Percentiles rank a stretch among this genome's conserved stretches.
Conservation (phyloP, 2,113 vertebrate species). For the Stigmatopora nigra region DNA sequence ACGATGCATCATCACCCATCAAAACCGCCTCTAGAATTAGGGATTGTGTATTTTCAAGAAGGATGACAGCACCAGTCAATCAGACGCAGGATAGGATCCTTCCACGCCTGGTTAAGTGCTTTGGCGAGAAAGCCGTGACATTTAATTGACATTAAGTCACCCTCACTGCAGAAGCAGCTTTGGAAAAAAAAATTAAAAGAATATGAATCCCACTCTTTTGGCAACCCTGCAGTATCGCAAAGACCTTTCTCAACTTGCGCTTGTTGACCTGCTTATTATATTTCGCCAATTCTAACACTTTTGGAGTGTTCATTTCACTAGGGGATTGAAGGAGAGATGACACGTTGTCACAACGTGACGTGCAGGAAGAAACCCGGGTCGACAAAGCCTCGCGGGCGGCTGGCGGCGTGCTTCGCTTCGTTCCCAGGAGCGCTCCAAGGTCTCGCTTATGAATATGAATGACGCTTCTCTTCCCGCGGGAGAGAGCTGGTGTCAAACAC, state of each 20-base stretch:
- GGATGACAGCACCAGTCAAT: not conserved
- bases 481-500: conserved; percentile 49
- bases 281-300: conserved; percentile 15
- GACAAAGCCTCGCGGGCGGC: conserved; percentile 32
- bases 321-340: conserved; percentile 14
- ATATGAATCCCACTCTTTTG: not conserved
- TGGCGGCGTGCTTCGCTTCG: conserved; percentile 14
- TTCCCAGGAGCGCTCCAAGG: conserved; percentile 33
- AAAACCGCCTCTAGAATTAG: not conserved
- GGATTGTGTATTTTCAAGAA: not conserved
- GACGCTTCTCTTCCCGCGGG: conserved; percentile 44
- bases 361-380: conserved; percentile 6
- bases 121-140: not conserved
- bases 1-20: not conserved
- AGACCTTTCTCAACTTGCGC: conserved; percentile 19
- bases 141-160: conserved; percentile 16
- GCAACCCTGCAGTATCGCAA: conserved; percentile 24
- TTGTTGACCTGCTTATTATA: conserved; percentile 25
- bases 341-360: conserved; percentile 25
- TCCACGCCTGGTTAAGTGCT: no score
- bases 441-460: conserved; percentile 58
- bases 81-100: not conserved
- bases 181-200: not conserved
- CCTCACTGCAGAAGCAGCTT: not conserved
- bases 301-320: not conserved